A percentile compares a stretch with the other conserved stretches of the same genome.
phyloP scores from a whole-genome alignment of 2,888 invertebrate genomes.

The Gymnocheta viridis region DNA sequence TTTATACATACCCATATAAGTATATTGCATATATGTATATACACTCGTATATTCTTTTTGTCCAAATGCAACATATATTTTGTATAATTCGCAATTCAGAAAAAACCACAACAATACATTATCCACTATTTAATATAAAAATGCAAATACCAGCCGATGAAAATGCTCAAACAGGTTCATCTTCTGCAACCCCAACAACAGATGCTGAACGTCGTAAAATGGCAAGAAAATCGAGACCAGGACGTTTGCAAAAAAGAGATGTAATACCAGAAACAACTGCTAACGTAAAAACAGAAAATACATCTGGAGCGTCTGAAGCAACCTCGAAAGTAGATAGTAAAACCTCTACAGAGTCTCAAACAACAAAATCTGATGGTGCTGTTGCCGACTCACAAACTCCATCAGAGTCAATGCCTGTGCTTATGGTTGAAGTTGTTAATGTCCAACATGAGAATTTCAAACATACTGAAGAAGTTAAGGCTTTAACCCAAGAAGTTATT shows the following conservation, averaged over 20 bases:
- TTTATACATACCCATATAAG: neutral
- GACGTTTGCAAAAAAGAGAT: conserved; percentile 81
- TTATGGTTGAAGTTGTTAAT: conserved; percentile 98
- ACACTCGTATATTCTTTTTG: conserved; percentile 29
- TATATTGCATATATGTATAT: conserved; percentile 1
- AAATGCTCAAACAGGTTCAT: conserved; percentile 59
- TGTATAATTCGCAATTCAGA: conserved; percentile 73
- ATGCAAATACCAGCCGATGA: conserved; percentile 92
- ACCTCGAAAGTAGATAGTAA: neutral
- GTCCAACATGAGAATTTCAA: conserved; percentile 93
- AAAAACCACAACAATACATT: conserved; percentile 89
- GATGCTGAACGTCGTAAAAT: conserved; percentile 83
- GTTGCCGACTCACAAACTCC: conserved; percentile 38
- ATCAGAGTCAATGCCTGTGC: conserved; percentile 83
- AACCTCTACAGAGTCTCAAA: conserved; percentile 9
- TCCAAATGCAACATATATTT: conserved; percentile 60
- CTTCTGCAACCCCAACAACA: conserved; percentile 73
- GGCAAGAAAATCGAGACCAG: conserved; percentile 78
- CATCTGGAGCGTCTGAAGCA: conserved; percentile 82
- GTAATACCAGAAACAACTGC: conserved; percentile 54
- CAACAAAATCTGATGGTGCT: neutral
- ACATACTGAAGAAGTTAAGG: conserved; percentile 97
- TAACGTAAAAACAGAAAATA: conserved; percentile 15
- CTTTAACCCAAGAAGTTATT: conserved; percentile 96
- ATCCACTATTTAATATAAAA: conserved; percentile 91